A percentile compares a stretch with the other conserved stretches of the same genome.
Conservation (phyloP, 2,888 invertebrate species). For the Sphinx pinastri region DNA sequence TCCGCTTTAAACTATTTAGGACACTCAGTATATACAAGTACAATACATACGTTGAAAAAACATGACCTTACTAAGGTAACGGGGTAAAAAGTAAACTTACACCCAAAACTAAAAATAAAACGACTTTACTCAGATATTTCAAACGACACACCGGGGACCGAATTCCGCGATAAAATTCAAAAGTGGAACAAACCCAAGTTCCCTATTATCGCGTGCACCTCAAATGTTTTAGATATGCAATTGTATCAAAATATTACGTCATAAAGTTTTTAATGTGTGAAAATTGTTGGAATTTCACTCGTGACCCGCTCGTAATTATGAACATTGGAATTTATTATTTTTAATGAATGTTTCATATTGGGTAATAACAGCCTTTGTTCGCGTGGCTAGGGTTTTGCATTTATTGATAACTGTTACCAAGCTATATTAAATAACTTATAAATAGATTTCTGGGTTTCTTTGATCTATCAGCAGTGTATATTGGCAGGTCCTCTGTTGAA, state of each 20-base stretch:
- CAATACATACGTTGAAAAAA: too few relatives aligned
- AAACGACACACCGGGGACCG: not conserved
- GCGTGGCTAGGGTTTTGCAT: not conserved
- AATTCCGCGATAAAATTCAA: slow-evolving; percentile 16
- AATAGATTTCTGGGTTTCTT: too few relatives aligned
- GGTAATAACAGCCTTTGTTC: slow-evolving; percentile 9
- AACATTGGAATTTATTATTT: slow-evolving; percentile 18
- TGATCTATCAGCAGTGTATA: too few relatives aligned
- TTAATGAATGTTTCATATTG: slow-evolving; percentile 19
- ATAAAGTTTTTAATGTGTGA: slow-evolving; percentile 47
- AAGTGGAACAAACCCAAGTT: slow-evolving; percentile 15
- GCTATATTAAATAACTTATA: too few relatives aligned
- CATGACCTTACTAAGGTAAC: too few relatives aligned
- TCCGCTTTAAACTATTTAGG: too few relatives aligned
- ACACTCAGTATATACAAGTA: too few relatives aligned
- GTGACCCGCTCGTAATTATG: slow-evolving; percentile 5
- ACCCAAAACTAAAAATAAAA: not conserved
- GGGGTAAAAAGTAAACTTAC: too few relatives aligned
- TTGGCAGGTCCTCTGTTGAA: too few relatives aligned
- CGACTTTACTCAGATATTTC: not conserved
- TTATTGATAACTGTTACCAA: too few relatives aligned
- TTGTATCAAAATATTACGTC: slow-evolving; percentile 49
- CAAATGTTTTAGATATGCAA: slow-evolving; percentile 51
- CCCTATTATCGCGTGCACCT: slow-evolving; percentile 46
- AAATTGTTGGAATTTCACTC: slow-evolving; percentile 25